phyloP scores from a whole-genome alignment of 1,140 invertebrate genomes.

The Radopholus similis region DNA sequence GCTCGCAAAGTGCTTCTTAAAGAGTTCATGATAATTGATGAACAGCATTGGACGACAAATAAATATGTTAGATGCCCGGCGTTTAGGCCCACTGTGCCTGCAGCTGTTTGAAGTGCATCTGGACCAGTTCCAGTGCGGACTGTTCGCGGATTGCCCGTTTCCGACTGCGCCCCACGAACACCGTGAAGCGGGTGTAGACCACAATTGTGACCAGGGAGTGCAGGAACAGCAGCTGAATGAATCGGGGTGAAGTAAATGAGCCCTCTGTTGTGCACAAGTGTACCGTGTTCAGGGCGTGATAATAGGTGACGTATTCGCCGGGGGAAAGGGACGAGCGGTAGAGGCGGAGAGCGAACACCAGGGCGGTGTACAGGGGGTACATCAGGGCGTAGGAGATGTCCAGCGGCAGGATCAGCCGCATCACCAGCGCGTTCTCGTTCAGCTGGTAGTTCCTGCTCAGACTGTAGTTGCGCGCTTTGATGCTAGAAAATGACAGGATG shows the following conservation, averaged over 20 bases:
- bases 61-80: no score
- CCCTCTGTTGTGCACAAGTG: not conserved
- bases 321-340: not conserved
- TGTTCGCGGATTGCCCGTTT: not conserved
- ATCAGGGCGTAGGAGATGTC: slow-evolving; percentile 12
- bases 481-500: not conserved
- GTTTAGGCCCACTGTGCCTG: not conserved
- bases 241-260: not conserved
- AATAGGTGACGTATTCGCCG: not conserved
- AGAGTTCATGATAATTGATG: no score
- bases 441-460: slow-evolving; percentile 7
- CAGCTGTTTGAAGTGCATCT: not conserved
- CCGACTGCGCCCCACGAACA: not conserved
- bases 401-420: slow-evolving; percentile 9
- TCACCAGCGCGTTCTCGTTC: slow-evolving; percentile 2
- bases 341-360: not conserved
- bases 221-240: slow-evolving; percentile 1
- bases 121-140: not conserved
- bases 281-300: not conserved
- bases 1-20: no score
- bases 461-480: not conserved
- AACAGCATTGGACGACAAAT: no score
- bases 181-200: not conserved
- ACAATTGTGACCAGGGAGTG: slow-evolving; percentile 1
- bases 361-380: not conserved